These are phyloP conservation scores for Ridgeia piscesae DNA, from an alignment of 1,140 invertebrate species.

Conservation along the genomic window DNA sequence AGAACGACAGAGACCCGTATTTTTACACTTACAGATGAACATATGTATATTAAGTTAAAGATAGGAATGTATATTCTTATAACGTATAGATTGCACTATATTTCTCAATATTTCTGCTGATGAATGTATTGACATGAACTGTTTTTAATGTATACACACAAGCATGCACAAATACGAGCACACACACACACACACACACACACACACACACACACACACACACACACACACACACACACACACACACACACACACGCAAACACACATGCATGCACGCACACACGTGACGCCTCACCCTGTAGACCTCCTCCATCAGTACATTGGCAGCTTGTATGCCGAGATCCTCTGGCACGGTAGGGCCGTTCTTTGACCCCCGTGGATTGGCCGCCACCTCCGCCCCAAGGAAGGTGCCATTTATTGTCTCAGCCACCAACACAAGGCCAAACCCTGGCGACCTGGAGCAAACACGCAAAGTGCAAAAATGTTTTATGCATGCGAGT, in stretches of 20 bases:
- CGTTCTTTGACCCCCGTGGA: constrained; percentile 56
- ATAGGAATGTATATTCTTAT: background rate
- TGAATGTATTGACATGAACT: too few species aligned
- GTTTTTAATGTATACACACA: too few species aligned
- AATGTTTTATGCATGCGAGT: too few species aligned
- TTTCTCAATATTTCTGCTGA: too few species aligned
- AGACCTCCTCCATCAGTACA: constrained; percentile 85
- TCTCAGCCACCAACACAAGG: constrained; percentile 88
- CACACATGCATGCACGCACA: too few species aligned
- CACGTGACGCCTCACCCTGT: constrained; percentile 59
- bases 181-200: too few species aligned
- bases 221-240: too few species aligned
- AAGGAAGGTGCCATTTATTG: constrained; percentile 79
- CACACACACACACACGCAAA: too few species aligned
- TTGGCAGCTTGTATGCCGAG: constrained; percentile 80
- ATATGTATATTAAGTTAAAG: background rate
- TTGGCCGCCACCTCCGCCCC: constrained; percentile 62
- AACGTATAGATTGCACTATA: too few species aligned
- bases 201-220: too few species aligned
- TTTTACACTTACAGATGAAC: background rate
- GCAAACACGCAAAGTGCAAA: background rate
- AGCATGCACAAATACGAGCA: too few species aligned
- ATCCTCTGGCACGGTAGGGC: constrained; percentile 78
- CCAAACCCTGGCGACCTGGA: constrained; percentile 76
- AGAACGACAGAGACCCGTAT: too few species aligned